Base-by-base conservation (phyloP, 2,888 invertebrate species). In the Cacoxenus indagator region DNA sequence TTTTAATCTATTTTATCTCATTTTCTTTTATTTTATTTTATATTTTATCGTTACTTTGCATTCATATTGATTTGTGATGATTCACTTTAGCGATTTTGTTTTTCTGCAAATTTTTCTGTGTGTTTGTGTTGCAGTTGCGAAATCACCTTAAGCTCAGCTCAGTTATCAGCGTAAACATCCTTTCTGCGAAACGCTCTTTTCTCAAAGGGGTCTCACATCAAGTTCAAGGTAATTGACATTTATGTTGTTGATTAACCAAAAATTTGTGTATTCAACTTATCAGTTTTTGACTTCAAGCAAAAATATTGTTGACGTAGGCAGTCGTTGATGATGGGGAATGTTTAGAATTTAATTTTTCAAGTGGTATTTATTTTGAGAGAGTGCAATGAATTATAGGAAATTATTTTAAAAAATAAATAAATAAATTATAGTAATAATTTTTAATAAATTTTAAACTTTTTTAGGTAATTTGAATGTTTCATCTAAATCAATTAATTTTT, bases 111-210 rank as follows among this genome's bases (percentile, higher is more conserved):
- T 70, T 67, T 69, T 62, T 24, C 48, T 37, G 67, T n/a, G 62
- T 64, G 45, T 9, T 65, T 67, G 61, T 37, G 54, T 51, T 72
- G 8, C 55, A 57, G 22, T 45, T 55, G 2, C 45, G n/a, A 62
- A 43, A 43, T 64, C 51, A 17, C 64, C 43, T 70, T 72, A 59
- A 62, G 67, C 67, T 70, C 69, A 67, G 65, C 65, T 76, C 71
- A 64, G 72, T 81, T 83, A 81, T 78, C 76, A 68, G 57, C 64
- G 59, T 64, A 82, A 85, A 85, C 77, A 77, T 85, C 85, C 83
- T 85, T 74, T 67, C 17, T 8, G 24, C 11, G 24, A 2, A 2
- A n/a, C n/a, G 11, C 6, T 48, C 17, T 48, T 48, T 48, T 48
- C 17, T 9, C 19, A 48, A 4, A 9, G 4, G 11, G 26, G 24